Evolutionary conservation across 2,113 vertebrate genomes (phyloP).

Genomic region (Erythrocercus mccallii): DNA sequence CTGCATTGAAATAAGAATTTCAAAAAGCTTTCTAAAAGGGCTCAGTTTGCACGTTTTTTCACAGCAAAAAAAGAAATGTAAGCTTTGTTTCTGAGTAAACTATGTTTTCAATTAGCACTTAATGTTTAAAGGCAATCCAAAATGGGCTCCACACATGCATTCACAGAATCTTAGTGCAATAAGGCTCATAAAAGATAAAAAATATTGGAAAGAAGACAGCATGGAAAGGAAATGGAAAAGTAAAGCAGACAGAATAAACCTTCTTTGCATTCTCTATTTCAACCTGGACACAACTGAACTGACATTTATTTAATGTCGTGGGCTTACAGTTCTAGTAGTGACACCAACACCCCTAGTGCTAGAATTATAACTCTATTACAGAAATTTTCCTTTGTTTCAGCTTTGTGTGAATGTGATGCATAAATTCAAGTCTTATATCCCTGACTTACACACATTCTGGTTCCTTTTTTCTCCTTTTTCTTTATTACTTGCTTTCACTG

Average conservation of each 20-base stretch:
- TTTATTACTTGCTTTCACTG: not conserved
- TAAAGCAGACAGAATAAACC: not conserved
- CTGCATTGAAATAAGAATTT: not conserved
- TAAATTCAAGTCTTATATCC: not conserved
- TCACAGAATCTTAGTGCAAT: not conserved
- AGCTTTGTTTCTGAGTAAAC: not conserved
- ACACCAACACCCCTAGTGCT: not conserved
- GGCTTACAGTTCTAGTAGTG: not conserved
- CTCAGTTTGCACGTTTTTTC: not conserved
- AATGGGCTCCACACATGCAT: constrained; percentile 23
- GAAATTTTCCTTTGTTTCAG: not conserved
- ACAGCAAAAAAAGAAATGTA: not conserved
- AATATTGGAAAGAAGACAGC: constrained; percentile 10
- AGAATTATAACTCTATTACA: not conserved
- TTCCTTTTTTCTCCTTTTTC: not conserved
- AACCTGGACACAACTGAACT: not conserved
- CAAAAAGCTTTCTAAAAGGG: not conserved
- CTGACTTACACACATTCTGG: not conserved
- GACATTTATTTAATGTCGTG: not conserved
- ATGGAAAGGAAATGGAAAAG: constrained; percentile 42
- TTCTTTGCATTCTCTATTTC: constrained; percentile 12
- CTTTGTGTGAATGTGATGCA: not conserved
- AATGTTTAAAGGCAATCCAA: not conserved
- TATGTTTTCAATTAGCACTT: not conserved
- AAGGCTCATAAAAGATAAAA: not conserved